Evolutionary conservation across 2,113 vertebrate species (phyloP), one percentile per base, ranked within the genome.

Genomic region (Parotia lawesii): DNA sequence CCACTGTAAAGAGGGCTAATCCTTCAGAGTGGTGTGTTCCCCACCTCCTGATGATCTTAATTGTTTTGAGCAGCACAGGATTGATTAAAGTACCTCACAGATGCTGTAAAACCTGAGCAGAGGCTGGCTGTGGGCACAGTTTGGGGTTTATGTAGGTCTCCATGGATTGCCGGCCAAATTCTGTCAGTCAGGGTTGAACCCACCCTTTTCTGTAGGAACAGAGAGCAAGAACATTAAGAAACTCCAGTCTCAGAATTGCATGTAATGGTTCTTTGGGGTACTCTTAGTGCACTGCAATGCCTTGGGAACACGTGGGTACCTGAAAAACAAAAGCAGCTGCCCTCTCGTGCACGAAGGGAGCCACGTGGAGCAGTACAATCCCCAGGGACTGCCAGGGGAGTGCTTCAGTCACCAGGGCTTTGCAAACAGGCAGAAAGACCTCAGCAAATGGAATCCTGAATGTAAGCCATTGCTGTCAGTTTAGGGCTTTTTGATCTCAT

Each of bases 401-500:
- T 0, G 3, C 37, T 82, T 62, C 70, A 31, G 44, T 23, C 77
- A 56, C 9, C 0, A 0, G 2, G 13, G 37, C 53, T 84, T 51
- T 57, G 11, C 51, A 81, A 89, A 91, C 0, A 53, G 57, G 48
- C 69, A 91, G 78, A 24, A 82, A 69, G 22, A 89, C 10, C 20
- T 69, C 56, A 44, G 73, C 69, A 86, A 94, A 48, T 6, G 24
- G 53, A 67, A 80, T n/a, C n/a, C 45, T 62, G 48, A 90, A 42
- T n/a, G 15, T 54, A 78, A 85, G 57, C 54, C 78, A 51, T 0
- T 42, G 6, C 60, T 83, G 51, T 53, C 50, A 56, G 77, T 75
- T 64, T 75, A 81, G 82, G 69, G 78, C 53, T 95, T 78, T 89
- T 53, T 79, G 54, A 90, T 72, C 76, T 85, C 83, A 81, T 88